A percentile compares a stretch with the other conserved stretches of the same genome.
Evolutionary conservation across 2,113 vertebrate genomes (phyloP).

Genomic region (Nyctereutes procyonoides): DNA sequence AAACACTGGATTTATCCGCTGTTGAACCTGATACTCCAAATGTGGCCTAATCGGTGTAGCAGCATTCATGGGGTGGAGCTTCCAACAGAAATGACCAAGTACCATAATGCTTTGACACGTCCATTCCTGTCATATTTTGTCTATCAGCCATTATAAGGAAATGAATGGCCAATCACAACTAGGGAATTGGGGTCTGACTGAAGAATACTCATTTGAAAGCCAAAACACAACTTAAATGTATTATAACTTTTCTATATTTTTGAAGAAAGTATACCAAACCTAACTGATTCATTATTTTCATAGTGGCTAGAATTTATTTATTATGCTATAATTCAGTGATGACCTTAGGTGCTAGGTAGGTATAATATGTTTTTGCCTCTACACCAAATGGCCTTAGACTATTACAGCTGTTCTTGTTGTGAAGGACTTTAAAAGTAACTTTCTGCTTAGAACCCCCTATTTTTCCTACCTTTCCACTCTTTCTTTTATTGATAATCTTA

Average conservation of each 20-base stretch:
- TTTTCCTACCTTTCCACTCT: not conserved
- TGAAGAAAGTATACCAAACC: not conserved
- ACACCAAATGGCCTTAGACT: not conserved
- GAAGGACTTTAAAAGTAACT: not conserved
- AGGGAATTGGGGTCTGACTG: not conserved
- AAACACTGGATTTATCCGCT: not conserved
- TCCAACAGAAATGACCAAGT: not conserved
- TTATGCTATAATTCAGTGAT: not conserved
- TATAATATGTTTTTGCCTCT: not conserved
- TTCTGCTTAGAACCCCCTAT: not conserved
- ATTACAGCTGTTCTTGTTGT: not conserved
- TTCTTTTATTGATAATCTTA: not conserved
- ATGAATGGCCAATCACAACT: not conserved
- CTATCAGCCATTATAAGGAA: not conserved
- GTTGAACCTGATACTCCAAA: not conserved
- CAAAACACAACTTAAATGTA: not conserved
- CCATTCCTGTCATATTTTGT: not conserved
- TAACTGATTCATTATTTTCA: not conserved
- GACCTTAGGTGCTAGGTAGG: not conserved
- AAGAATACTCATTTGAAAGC: not conserved
- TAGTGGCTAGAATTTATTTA: not conserved
- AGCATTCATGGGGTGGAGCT: not conserved
- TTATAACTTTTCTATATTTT: not conserved
- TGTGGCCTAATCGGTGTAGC: not conserved
- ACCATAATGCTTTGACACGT: not conserved